Percentiles rank a stretch among this genome's conserved stretches.
Evolutionary conservation across 2,888 invertebrate species (phyloP).

Genomic region (Microdon myrmicae): DNA sequence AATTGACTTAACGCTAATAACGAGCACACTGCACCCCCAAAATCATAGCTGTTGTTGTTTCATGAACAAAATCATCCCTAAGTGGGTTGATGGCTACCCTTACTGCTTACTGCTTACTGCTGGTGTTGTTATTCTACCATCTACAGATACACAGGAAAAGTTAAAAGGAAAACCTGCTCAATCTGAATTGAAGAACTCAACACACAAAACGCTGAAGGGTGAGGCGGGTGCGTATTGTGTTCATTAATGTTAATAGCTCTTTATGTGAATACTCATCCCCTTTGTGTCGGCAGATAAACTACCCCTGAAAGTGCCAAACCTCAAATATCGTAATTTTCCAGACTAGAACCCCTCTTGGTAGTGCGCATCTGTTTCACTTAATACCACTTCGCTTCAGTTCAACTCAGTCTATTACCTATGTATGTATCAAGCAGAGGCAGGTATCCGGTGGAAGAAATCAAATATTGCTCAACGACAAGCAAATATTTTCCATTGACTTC

Average conservation of each 20-base stretch:
- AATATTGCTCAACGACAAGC: constrained; percentile 11
- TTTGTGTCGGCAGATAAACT: constrained; percentile 34
- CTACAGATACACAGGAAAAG: constrained; percentile 36
- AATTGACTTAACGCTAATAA: constrained; percentile 57
- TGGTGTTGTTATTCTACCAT: constrained; percentile 23
- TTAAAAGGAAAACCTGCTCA: constrained; percentile 52
- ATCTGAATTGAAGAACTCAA: constrained; percentile 37
- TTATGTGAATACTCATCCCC: constrained; percentile 38
- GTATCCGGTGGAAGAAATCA: constrained; percentile 25
- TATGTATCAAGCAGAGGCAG: background rate
- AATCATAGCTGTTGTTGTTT: constrained; percentile 14
- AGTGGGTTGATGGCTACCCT: constrained; percentile 40
- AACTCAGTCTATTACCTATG: no score
- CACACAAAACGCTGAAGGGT: background rate
- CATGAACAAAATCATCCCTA: constrained; percentile 47
- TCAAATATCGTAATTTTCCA: constrained; percentile 56
- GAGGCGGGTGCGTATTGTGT: constrained; percentile 12
- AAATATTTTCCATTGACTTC: constrained; percentile 12
- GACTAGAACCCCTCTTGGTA: constrained; percentile 16
- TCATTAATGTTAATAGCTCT: constrained; percentile 47
- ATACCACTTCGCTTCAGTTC: constrained; percentile 23
- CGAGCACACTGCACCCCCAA: constrained; percentile 22
- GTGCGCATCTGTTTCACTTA: constrained; percentile 43
- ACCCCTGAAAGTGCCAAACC: constrained; percentile 54
- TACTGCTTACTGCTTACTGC: no score